Conservation (phyloP, 2,113 vertebrate species). For the Ia io region DNA sequence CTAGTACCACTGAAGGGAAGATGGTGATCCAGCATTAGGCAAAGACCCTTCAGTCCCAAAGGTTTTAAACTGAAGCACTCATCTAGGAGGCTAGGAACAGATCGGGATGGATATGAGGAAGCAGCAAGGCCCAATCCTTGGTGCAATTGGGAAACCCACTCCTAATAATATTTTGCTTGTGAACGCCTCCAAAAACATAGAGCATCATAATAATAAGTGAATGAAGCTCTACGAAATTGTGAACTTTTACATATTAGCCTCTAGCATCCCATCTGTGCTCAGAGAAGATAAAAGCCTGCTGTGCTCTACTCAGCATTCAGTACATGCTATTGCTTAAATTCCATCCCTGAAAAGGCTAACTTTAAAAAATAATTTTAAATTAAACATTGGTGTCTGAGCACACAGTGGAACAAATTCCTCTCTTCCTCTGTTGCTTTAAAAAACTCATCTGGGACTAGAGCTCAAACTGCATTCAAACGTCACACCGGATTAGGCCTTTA, state of each 20-base stretch:
- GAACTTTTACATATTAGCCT: neutral
- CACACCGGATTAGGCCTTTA: neutral
- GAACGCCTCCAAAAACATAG: neutral
- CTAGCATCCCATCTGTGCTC: neutral
- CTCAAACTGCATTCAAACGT: neutral
- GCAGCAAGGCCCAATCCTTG: neutral
- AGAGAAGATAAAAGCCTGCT: neutral
- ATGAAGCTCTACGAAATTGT: neutral
- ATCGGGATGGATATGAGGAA: accelerated
- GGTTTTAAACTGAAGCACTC: neutral
- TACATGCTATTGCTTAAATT: neutral
- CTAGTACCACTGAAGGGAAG: neutral
- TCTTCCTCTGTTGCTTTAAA: neutral
- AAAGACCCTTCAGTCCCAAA: neutral
- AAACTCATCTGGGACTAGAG: neutral
- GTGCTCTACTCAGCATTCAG: neutral
- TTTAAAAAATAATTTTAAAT: slow-evolving; percentile 9
- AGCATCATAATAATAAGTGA: neutral
- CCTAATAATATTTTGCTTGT: neutral
- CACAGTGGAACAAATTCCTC: neutral
- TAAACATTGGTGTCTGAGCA: neutral
- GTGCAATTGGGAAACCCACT: neutral
- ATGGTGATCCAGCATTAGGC: neutral
- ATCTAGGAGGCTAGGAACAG: neutral
- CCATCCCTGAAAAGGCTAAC: neutral